These are phyloP conservation scores for Theocolax elegans DNA, from an alignment of 1,140 invertebrate genomes.

Conservation along the genomic window DNA sequence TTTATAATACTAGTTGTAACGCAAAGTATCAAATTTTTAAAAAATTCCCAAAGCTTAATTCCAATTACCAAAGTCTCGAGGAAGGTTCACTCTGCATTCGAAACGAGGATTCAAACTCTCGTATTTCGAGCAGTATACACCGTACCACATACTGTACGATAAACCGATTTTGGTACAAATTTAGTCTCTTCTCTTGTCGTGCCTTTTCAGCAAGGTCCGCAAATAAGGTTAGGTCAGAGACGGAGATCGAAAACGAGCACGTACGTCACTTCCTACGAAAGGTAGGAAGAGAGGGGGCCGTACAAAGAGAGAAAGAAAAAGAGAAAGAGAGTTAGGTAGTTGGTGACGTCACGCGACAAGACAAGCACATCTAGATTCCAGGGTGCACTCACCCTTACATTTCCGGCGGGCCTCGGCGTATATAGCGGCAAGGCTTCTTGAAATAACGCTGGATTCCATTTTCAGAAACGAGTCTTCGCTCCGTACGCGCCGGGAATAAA, in stretches of 20 bases:
- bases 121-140: too few relatives aligned
- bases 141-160: too few relatives aligned
- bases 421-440: conserved; percentile 32
- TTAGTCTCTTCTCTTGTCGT: too few relatives aligned
- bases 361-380: conserved; percentile 32
- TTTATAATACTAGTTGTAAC: too few relatives aligned
- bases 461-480: conserved; percentile 27
- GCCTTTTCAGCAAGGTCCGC: conserved; percentile 26
- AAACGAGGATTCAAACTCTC: too few relatives aligned
- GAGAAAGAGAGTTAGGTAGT: not conserved
- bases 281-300: not conserved
- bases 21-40: too few relatives aligned
- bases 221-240: conserved; percentile 29
- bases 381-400: conserved; percentile 40
- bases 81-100: too few relatives aligned
- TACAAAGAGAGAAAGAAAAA: not conserved
- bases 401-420: conserved; percentile 24
- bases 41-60: too few relatives aligned
- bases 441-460: conserved; percentile 38
- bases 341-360: not conserved
- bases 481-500: conserved; percentile 24
- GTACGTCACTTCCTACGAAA: conserved; percentile 18
- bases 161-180: too few relatives aligned
- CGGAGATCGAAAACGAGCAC: not conserved
- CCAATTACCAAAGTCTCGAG: too few relatives aligned